phyloP scores from a whole-genome alignment of 1,140 invertebrate genomes.

The Gryllus bimaculatus region DNA sequence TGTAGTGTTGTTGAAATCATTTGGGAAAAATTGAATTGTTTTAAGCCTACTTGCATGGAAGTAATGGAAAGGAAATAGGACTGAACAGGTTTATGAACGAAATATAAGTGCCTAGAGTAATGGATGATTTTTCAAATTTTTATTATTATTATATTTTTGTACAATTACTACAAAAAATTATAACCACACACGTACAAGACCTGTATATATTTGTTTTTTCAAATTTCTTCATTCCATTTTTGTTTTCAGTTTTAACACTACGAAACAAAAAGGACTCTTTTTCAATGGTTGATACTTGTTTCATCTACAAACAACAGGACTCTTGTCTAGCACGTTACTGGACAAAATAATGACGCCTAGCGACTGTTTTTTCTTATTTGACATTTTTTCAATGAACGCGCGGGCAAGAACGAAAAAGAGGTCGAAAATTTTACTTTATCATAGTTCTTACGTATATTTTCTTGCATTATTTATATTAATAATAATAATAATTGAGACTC shows the following conservation, averaged over 20 bases:
- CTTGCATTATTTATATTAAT: background rate
- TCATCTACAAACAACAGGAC: background rate
- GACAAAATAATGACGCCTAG: conserved; percentile 4
- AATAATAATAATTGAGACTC: background rate
- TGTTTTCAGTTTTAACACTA: background rate
- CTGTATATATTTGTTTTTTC: conserved; percentile 6
- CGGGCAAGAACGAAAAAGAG: background rate
- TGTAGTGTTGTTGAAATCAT: too few species aligned
- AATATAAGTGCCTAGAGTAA: background rate
- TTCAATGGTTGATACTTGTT: background rate
- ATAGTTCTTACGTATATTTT: background rate
- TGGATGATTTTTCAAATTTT: conserved; percentile 3
- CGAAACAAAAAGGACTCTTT: background rate
- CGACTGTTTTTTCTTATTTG: background rate
- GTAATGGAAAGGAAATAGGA: too few species aligned
- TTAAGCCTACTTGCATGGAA: too few species aligned
- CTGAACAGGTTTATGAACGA: background rate
- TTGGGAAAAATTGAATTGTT: too few species aligned
- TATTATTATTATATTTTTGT: conserved; percentile 15
- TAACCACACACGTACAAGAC: conserved; percentile 3
- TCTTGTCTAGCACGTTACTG: conserved; percentile 3
- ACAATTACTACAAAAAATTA: conserved; percentile 16
- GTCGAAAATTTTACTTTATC: background rate
- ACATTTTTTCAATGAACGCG: background rate
- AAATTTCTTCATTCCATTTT: conserved; percentile 1